Evolutionary conservation across 2,888 invertebrate genomes (phyloP).

Genomic region (Boloria selene): DNA sequence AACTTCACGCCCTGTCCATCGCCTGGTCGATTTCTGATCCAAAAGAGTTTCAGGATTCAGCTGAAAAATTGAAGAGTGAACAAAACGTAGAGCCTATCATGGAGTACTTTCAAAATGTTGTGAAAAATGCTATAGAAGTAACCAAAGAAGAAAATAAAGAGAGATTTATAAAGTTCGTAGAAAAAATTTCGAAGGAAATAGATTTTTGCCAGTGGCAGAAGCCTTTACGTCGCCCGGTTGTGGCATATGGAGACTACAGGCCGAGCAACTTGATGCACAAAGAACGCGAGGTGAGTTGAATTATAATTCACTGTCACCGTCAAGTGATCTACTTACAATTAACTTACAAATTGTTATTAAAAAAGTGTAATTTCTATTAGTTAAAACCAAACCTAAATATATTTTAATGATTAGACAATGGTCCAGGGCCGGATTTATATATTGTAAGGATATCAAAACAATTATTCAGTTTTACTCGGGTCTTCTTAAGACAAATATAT

Average conservation of each 20-base stretch:
- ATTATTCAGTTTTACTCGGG: no score
- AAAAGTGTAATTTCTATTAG: no score
- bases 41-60: constrained; percentile 42
- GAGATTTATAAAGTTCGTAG: constrained; percentile 44
- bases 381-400: no score
- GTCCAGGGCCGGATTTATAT: no score
- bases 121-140: constrained; percentile 36
- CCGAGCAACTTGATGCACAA: constrained; percentile 46
- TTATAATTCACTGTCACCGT: no score
- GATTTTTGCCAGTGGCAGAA: constrained; percentile 40
- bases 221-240: constrained; percentile 38
- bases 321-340: no score
- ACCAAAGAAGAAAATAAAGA: constrained; percentile 48
- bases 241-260: constrained; percentile 45
- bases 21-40: constrained; percentile 51
- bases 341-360: no score
- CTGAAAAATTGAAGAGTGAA: constrained; percentile 14
- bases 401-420: no score
- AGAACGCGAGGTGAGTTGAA: constrained; percentile 28
- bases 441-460: no score
- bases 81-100: constrained; percentile 27
- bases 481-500: no score
- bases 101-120: constrained; percentile 31
- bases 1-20: constrained; percentile 56
- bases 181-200: constrained; percentile 17